phyloP scores from a whole-genome alignment of 2,888 invertebrate genomes.

The Pyrrhosoma nymphula region DNA sequence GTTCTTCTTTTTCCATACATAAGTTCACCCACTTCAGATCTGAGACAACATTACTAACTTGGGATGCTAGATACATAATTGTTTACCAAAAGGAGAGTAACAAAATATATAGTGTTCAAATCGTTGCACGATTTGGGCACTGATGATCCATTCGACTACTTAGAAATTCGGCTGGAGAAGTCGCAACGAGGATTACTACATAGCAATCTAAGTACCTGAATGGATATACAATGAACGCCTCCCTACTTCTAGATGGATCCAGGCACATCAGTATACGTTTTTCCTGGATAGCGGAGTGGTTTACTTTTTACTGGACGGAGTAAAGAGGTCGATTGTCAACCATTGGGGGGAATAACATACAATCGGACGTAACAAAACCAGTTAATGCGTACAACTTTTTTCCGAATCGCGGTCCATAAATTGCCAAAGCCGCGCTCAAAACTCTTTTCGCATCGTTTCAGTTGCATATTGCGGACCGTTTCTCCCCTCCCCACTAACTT shows the following conservation, averaged over 20 bases:
- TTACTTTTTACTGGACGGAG: no score
- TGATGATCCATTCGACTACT: no score
- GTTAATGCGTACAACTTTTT: background rate
- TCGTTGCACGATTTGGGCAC: no score
- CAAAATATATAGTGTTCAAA: no score
- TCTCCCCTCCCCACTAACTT: background rate
- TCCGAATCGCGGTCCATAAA: conserved; percentile 9
- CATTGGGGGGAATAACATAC: background rate
- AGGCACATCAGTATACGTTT: background rate
- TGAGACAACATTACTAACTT: no score
- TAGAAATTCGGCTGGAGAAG: background rate
- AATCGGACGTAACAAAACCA: background rate
- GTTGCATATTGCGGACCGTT: background rate
- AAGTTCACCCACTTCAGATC: no score
- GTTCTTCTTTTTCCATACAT: no score
- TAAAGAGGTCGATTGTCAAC: background rate
- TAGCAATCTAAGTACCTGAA: no score
- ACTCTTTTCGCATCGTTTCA: background rate
- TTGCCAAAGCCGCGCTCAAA: background rate
- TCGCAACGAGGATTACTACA: background rate
- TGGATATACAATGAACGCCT: no score
- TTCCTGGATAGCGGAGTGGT: background rate
- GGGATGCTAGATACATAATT: no score
- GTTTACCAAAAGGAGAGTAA: no score
- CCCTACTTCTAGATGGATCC: background rate